phyloP scores from a whole-genome alignment of 2,888 invertebrate genomes.

The Apotomis turbidana region DNA sequence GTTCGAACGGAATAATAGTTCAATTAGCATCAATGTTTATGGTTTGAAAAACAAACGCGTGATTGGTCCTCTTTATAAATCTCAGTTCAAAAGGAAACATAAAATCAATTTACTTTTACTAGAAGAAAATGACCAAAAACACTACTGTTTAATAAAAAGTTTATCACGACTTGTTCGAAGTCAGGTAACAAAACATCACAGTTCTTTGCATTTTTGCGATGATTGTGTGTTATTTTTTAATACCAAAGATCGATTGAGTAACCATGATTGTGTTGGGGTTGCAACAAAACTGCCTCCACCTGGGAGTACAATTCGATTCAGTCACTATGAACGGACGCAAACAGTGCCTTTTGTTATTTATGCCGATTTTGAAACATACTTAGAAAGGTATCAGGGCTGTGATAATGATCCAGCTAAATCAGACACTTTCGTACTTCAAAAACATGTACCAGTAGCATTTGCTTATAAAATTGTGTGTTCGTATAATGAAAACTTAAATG shows the following conservation, averaged over 20 bases:
- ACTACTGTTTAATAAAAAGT: constrained; percentile 16
- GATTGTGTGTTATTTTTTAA: constrained; percentile 18
- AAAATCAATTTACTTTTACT: constrained; percentile 7
- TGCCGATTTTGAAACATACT: constrained; percentile 1
- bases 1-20: neutral
- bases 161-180: constrained; percentile 6
- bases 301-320: neutral
- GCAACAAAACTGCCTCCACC: neutral
- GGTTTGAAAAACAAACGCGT: constrained; percentile 3
- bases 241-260: neutral
- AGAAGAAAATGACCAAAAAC: constrained; percentile 6
- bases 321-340: neutral
- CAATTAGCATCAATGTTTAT: constrained; percentile 17
- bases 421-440: neutral
- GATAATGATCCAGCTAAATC: neutral
- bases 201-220: constrained; percentile 19
- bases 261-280: neutral
- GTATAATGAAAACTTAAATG: constrained; percentile 1
- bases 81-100: neutral
- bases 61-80: constrained; percentile 14
- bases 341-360: neutral
- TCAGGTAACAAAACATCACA: constrained; percentile 18
- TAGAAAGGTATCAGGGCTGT: neutral
- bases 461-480: constrained; percentile 9
- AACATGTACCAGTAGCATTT: constrained; percentile 4